Evolutionary conservation across 37 sponge, comb jelly and placozoan genomes (phyloP), one percentile per base, ranked within the genome.

Genomic region (Eunapius fragilis): DNA sequence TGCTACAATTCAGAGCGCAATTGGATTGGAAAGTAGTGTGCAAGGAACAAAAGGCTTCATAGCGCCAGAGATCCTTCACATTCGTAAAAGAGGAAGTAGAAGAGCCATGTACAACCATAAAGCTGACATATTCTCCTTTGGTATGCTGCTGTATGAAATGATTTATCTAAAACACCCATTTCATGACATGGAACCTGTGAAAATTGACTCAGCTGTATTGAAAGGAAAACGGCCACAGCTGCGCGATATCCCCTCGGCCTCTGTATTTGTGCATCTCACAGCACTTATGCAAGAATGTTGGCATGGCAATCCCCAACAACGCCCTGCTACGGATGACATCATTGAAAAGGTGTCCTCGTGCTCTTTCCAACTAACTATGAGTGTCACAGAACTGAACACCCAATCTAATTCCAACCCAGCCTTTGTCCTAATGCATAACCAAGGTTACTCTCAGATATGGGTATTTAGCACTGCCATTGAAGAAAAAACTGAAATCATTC

Each of bases 81-180:
- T 27, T 10, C 22, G 31, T 12, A 37, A 68, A 12, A 58, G 45
- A n/a, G 37, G 48, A 32, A 68, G 33, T 25, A 45, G 4, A 11
- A 41, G 69, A 33, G 27, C 87, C 3, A 81, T 79, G 2, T 92
- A 92, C 67, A 80, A 84, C 69, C 82, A 84, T 23, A 35, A 36
- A 2, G 89, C 83, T 24, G 93, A 92, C 35, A 82, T 84, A 0
- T 92, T 88, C 78, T 87, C 93, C 0, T 85, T 85, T 37, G 86
- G 82, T 3, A 92, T 92, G 89, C 67, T 92, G 4, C 77, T 92
- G 34, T 92, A 92, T 72, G 80, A 92, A 69, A 78, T 92, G 69
- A 33, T 92, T 3, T 79, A 85, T 35, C 77, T 77, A 2, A 74
- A 85, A 27, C 2, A 79, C 2, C 93, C 93, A 19, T 92, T 76